Base-by-base conservation (phyloP, 2,797 vertebrate species). In the Sebastiscus tertius region DNA sequence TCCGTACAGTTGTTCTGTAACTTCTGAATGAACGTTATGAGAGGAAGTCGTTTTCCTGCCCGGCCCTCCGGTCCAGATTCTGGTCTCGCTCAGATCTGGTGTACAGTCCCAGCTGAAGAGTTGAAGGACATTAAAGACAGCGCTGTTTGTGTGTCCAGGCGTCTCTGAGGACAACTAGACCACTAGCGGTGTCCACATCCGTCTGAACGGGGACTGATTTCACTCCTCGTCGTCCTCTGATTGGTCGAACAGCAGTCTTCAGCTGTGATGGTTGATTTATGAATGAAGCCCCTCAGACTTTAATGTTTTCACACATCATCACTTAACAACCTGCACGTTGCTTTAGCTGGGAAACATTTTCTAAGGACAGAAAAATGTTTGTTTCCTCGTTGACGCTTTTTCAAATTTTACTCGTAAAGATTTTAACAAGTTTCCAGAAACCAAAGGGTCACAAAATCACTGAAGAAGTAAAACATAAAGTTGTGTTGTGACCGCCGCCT, bases 161-260 rank as follows among this genome's bases (percentile, higher is more conserved):
- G n/a, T 18, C 6, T 42, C 39, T 7, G 60, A 36, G 52, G 29
- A 27, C 27, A 8, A 18, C 29, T 34, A 36, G 18, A 59, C 46
- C 63, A 5, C 70, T 24, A 22, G 36, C 63, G 16, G 22, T 9
- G 72, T 75, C 61, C 61, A 10, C 20, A 2, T 64, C 56, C 9
- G 52, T 73, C 59, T 66, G 69, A 56, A 69, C 1, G 42, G 2
- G 33, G 27, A 5, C 13, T 2, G 72, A 8, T 55, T 29, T 66
- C 4, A 18, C 29, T 61, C 49, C 18, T 67, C 1, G 16, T 27
- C 64, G 80, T 71, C 72, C 55, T 78, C 77, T 83, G 75, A 83
- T 85, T 79, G 85, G 72, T 81, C 16, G 60, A 83, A 83, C 65
- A 31, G 75, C 66, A 3, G 68, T 33, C 31, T 33, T 54, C 46